Percentiles rank a stretch among this genome's conserved stretches.
These are phyloP conservation scores for Silurus meridionalis DNA, from an alignment of 2,113 vertebrate genomes.

Conservation along the genomic window DNA sequence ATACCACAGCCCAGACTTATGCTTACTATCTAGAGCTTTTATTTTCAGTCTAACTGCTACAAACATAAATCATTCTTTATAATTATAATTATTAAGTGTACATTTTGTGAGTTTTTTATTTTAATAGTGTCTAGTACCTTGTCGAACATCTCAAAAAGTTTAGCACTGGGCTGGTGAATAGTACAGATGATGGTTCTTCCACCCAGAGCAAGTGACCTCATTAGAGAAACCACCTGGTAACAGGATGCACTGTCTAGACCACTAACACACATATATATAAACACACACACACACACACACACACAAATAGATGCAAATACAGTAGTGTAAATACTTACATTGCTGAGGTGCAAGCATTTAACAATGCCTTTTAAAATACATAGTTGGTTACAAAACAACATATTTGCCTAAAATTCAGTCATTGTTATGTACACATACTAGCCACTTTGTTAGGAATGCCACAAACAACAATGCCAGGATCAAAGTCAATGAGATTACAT, in stretches of 20 bases:
- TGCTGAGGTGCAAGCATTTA: neutral
- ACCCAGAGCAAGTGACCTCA: slow-evolving; percentile 92
- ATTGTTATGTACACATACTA: neutral
- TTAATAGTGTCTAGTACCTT: slow-evolving; percentile 75
- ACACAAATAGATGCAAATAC: neutral
- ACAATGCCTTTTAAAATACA: neutral
- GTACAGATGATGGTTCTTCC: slow-evolving; percentile 98
- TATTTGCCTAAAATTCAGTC: neutral
- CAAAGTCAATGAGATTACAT: neutral
- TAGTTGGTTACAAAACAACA: neutral
- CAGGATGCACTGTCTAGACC: slow-evolving; percentile 95
- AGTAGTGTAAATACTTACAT: neutral
- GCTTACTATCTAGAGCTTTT: no score
- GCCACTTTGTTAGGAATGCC: neutral
- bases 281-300: slow-evolving; percentile 25
- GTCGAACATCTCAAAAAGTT: slow-evolving; percentile 99
- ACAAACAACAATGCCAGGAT: neutral
- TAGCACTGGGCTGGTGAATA: slow-evolving; percentile 98
- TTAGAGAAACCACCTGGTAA: slow-evolving; percentile 96
- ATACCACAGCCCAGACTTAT: no score
- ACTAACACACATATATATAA: slow-evolving; percentile 64
- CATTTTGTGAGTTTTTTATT: neutral
- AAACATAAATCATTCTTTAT: neutral
- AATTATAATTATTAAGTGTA: neutral
- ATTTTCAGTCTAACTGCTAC: no score